Percentiles rank a stretch among this genome's conserved stretches.
Conservation (phyloP, 2,113 vertebrate species). For the Carassius carassius region DNA sequence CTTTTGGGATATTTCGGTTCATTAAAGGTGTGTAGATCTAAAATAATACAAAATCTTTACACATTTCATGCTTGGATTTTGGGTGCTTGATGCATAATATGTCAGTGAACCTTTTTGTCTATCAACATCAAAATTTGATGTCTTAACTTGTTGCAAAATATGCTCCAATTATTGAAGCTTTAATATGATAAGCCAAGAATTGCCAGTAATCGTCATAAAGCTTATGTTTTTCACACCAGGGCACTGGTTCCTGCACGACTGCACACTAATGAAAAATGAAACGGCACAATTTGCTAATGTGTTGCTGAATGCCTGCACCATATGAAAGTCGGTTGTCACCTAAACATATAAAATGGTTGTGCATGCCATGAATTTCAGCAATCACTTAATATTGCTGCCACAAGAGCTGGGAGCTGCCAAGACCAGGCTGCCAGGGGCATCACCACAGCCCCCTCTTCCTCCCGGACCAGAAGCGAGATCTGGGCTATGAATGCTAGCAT, state of each 20-base stretch:
- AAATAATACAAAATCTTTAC: no score
- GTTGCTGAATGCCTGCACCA: conserved; percentile 45
- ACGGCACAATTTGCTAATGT: conserved; percentile 73
- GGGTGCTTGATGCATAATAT: no score
- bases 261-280: conserved; percentile 43
- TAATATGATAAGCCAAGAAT: neutral
- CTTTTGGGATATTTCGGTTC: no score
- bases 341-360: conserved; percentile 74
- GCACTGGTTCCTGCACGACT: neutral
- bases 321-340: conserved; percentile 82
- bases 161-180: neutral
- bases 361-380: conserved; percentile 55
- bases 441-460: conserved; percentile 44
- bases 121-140: no score
- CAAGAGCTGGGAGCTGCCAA: conserved; percentile 76
- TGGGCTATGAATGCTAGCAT: conserved; percentile 89
- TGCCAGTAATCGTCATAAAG: neutral
- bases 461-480: conserved; percentile 72
- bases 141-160: neutral
- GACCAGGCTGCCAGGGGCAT: conserved; percentile 77
- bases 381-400: conserved; percentile 68
- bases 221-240: conserved; percentile 28
- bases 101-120: no score
- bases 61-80: no score
- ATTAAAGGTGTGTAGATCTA: no score